A percentile compares a stretch with the other conserved stretches of the same genome.
phyloP scores from a whole-genome alignment of 64 coral and sea anemone species.

The Montipora foliosa region DNA sequence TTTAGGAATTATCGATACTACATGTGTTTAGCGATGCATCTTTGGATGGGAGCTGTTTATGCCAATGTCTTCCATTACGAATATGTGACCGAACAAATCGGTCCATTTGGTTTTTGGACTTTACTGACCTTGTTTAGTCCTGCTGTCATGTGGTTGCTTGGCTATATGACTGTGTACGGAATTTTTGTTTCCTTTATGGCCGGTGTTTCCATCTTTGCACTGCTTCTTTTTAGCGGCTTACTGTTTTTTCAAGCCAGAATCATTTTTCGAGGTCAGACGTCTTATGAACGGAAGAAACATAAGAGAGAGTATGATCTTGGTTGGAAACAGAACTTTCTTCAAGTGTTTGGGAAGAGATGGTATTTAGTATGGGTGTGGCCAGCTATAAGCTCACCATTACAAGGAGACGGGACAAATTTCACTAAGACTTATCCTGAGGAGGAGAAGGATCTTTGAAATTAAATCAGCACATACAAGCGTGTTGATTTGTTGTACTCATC shows the following conservation, averaged over 20 bases:
- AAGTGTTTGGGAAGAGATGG: constrained; percentile 87
- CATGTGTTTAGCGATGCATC: constrained; percentile 81
- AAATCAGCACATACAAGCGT: not conserved
- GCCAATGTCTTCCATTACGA: constrained; percentile 89
- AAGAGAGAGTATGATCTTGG: constrained; percentile 83
- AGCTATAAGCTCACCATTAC: constrained; percentile 64
- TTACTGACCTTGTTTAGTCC: constrained; percentile 91
- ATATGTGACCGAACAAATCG: constrained; percentile 83
- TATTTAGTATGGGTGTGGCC: constrained; percentile 89
- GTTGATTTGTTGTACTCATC: not conserved
- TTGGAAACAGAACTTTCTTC: constrained; percentile 76
- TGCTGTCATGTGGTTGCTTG: constrained; percentile 74
- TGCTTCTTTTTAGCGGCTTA: constrained; percentile 80
- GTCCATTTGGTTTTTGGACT: constrained; percentile 62
- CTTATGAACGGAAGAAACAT: constrained; percentile 91
- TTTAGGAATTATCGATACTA: constrained; percentile 97
- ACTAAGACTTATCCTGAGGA: constrained; percentile 43
- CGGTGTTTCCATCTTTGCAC: constrained; percentile 76
- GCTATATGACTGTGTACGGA: constrained; percentile 76
- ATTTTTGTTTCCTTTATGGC: constrained; percentile 90
- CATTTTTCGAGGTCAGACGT: constrained; percentile 92
- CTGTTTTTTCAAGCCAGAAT: constrained; percentile 87
- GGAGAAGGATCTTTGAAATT: constrained; percentile 48
- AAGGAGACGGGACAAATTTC: constrained; percentile 89
- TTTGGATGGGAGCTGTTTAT: constrained; percentile 96